phyloP scores from a whole-genome alignment of 2,888 invertebrate genomes.

The Ariolimax columbianus region DNA sequence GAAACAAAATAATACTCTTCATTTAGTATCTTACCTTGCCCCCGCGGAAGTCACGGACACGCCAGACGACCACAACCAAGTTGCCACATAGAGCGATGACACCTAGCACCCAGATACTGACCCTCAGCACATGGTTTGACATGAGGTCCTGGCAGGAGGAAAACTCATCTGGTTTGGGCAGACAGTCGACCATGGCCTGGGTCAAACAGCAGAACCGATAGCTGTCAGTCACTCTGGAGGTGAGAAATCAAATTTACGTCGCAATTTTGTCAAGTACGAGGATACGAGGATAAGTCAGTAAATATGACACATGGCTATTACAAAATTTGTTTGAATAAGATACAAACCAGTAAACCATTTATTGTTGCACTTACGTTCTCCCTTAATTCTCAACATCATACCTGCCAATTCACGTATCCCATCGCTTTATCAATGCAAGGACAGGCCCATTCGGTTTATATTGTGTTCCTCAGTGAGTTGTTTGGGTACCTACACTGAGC shows the following conservation, averaged over 20 bases:
- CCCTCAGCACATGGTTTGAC: constrained; percentile 75
- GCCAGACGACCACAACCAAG: constrained; percentile 73
- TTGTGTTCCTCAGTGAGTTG: no score
- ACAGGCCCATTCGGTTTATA: no score
- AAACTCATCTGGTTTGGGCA: constrained; percentile 75
- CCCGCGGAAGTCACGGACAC: constrained; percentile 76
- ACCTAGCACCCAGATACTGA: constrained; percentile 76
- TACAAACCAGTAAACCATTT: no score
- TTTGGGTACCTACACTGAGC: no score
- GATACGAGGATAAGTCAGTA: no score
- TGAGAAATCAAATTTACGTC: background rate
- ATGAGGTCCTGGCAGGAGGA: constrained; percentile 78
- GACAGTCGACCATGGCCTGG: constrained; percentile 71
- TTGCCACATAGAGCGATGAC: constrained; percentile 74
- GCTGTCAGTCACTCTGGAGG: constrained; percentile 76
- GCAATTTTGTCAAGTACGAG: background rate
- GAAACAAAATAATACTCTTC: no score
- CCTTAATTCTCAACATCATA: no score
- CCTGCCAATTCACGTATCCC: no score
- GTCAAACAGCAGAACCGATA: constrained; percentile 79
- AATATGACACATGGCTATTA: no score
- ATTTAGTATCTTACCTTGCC: constrained; percentile 76
- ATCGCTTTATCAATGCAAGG: no score
- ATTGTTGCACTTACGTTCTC: no score
- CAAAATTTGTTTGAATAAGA: no score